Percentiles rank a stretch among this genome's conserved stretches.
These are phyloP conservation scores for Trachemys scripta DNA, from an alignment of 2,113 vertebrate genomes.

Conservation along the genomic window DNA sequence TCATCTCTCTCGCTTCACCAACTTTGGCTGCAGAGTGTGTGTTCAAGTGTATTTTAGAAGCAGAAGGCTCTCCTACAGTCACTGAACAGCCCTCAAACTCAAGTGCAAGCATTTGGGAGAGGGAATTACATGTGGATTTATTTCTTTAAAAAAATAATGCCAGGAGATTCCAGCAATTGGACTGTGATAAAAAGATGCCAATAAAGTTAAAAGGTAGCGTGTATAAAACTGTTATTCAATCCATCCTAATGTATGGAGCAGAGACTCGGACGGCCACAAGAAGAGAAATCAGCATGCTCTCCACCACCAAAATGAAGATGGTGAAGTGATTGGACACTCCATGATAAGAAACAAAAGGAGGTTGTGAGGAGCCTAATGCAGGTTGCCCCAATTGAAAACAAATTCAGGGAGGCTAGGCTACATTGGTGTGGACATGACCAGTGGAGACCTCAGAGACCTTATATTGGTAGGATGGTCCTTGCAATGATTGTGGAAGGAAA, in stretches of 20 bases:
- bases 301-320: neutral
- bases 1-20: constrained; percentile 66
- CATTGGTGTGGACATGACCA: neutral
- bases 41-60: constrained; percentile 34
- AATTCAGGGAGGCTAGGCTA: neutral
- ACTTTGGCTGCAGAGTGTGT: constrained; percentile 20
- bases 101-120: neutral
- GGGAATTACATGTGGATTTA: neutral
- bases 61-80: neutral
- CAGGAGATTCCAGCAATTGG: neutral
- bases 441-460: neutral
- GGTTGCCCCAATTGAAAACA: neutral
- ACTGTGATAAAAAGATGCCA: neutral
- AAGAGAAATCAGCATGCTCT: neutral
- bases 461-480: neutral
- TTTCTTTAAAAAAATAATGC: neutral
- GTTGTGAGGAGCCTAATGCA: neutral
- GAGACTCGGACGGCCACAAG: neutral
- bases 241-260: neutral
- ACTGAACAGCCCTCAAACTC: neutral
- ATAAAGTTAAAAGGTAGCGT: neutral
- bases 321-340: neutral
- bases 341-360: neutral
- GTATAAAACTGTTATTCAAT: neutral
- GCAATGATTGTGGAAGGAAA: neutral